These are phyloP conservation scores for Saturnia japonica DNA, from an alignment of 2,888 invertebrate species.

Conservation along the genomic window DNA sequence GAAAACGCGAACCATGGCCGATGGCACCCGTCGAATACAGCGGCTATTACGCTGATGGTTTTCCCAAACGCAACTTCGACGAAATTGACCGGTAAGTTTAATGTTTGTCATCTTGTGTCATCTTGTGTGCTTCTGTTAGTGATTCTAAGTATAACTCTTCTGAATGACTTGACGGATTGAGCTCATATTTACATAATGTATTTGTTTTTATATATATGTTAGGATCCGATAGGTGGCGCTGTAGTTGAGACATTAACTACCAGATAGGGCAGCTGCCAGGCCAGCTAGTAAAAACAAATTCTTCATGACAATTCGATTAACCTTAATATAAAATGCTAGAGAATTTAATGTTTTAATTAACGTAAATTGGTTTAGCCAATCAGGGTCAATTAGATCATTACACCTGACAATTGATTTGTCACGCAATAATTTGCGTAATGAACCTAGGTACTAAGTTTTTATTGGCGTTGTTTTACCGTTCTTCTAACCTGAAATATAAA, in stretches of 20 bases:
- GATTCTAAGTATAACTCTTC: too few relatives aligned
- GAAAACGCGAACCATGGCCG: constrained; percentile 66
- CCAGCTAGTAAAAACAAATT: neutral
- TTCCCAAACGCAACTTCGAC: constrained; percentile 79
- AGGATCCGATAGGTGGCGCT: too few relatives aligned
- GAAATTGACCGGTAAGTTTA: constrained; percentile 80
- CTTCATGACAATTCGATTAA: neutral
- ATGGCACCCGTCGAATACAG: constrained; percentile 48
- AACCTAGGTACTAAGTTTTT: neutral
- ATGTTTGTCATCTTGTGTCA: too few relatives aligned
- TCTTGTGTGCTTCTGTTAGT: too few relatives aligned
- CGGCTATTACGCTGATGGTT: constrained; percentile 65
- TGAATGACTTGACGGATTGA: too few relatives aligned
- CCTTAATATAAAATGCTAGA: neutral
- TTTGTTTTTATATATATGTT: too few relatives aligned
- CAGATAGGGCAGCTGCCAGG: too few relatives aligned
- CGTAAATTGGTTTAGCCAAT: constrained; percentile 10
- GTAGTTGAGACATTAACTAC: too few relatives aligned
- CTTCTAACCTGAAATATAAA: neutral
- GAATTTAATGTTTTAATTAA: neutral
- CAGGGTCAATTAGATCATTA: constrained; percentile 16
- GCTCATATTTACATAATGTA: too few relatives aligned
- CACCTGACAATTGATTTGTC: constrained; percentile 12
- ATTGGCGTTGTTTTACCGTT: neutral
- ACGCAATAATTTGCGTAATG: constrained; percentile 9